Evolutionary conservation across 2,888 invertebrate species (phyloP), one percentile per base, ranked within the genome.

Genomic region (Leucophora obtusa): DNA sequence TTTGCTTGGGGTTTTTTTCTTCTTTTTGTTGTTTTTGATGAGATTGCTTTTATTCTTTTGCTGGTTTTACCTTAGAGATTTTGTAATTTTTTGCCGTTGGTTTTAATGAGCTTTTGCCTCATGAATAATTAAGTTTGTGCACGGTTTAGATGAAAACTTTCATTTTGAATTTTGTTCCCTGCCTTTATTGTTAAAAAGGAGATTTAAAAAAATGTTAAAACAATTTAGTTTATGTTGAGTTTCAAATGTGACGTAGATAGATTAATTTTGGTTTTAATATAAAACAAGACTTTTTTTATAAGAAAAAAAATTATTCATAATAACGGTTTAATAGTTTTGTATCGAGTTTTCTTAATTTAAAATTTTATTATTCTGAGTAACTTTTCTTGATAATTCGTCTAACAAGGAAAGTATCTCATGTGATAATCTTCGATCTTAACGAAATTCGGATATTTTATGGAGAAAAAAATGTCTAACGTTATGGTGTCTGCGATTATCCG

Each of bases 61-160:
- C 62, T 15, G 33, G 68, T 56, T 54, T 75, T 63, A 75, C 75
- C 75, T 76, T 58, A 58, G 76, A 76, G 76, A 70, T 43, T 76
- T 69, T 56, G 62, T 28, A 54, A 54, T 69, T 70, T 62, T 73
- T 70, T 58, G 47, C 50, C 17, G 69, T 66, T 60, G 51, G 17
- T 63, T 76, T 75, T 76, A 76, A 76, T 76, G 76, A 76, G 76
- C 76, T 76, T 70, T 70, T 76, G 76, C 63, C 58, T 75, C 76
- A 76, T 76, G 76, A 76, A 76, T 76, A 70, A 76, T 70, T 58
- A 63, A 69, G 51, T 70, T 70, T 70, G 51, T 58, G 51, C 63
- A 38, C 14, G 63, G 18, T 68, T 56, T 54, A 68, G 62, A 56
- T 62, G 60, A 68, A 62, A 38, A 21, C 38, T 59, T 35, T 21